Conservation (phyloP, 1,140 invertebrate genomes). For the Akabosia matsudoensis region DNA sequence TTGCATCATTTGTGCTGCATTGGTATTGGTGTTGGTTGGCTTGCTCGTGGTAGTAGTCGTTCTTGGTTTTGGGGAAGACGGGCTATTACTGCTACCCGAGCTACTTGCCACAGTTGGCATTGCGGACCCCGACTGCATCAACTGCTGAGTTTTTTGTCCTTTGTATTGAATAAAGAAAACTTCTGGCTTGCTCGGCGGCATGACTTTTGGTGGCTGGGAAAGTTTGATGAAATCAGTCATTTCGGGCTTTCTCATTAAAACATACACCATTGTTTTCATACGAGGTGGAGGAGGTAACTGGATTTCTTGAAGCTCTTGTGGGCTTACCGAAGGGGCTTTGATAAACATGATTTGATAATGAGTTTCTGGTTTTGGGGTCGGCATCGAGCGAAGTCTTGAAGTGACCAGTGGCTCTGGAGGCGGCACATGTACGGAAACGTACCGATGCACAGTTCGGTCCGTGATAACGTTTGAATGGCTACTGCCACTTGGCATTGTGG, state of each 20-base stretch:
- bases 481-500: background rate
- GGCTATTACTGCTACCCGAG: background rate
- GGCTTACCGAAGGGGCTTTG: slow-evolving; percentile 73
- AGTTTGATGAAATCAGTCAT: background rate
- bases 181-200: slow-evolving; percentile 76
- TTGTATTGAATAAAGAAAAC: slow-evolving; percentile 83
- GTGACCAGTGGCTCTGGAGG: slow-evolving; percentile 70
- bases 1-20: background rate
- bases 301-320: slow-evolving; percentile 70
- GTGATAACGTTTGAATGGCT: slow-evolving; percentile 52
- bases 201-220: slow-evolving; percentile 50
- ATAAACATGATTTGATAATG: slow-evolving; percentile 87
- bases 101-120: background rate
- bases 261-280: slow-evolving; percentile 81
- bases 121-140: background rate
- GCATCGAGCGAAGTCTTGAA: slow-evolving; percentile 54
- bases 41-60: background rate
- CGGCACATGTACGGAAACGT: slow-evolving; percentile 78
- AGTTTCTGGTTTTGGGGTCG: slow-evolving; percentile 65
- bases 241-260: slow-evolving; percentile 74
- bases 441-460: slow-evolving; percentile 72
- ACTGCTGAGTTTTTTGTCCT: slow-evolving; percentile 62
- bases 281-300: slow-evolving; percentile 69
- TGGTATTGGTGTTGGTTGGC: background rate
- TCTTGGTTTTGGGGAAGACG: background rate